Base-by-base conservation (phyloP, 64 coral and sea anemone species). In the Orbicella faveolata region DNA sequence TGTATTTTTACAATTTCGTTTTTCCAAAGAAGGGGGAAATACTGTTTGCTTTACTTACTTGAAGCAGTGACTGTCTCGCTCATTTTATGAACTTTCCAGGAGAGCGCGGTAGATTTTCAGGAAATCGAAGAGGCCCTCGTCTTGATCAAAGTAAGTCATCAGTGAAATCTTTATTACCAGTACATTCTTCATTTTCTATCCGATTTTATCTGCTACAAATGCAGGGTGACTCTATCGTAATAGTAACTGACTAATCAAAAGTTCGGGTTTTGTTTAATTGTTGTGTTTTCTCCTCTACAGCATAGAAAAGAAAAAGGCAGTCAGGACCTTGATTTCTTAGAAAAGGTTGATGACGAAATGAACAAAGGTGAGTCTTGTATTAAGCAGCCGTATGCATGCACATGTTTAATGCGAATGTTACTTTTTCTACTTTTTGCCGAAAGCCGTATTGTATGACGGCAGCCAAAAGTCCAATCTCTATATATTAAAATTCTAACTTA, bases 251-350 rank as follows among this genome's bases (percentile, higher is more conserved):
- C 13, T 59, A 9, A 59, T 59, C 15, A 0, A 6, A 59, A 59
- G 55, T 16, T 59, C 55, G 9, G 1, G 12, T 59, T 57, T 59
- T 59, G 15, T 15, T 59, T 59, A 48, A 48, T 6, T 35, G 26
- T 1, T 17, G 2, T 63, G 23, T 73, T 23, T 14, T 77, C 54
- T 23, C 20, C 61, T 75, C n/a, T 10, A 26, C 84, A 92, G 90
- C 90, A 92, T 65, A 87, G 94, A 64, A 99, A 99, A 89, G 97
- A 99, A 87, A 77, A 93, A 83, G 94, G 97, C 57, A 99, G 94
- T 34, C 97, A 99, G 77, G 94, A 99, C 44, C 65, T 99, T 62
- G 97, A 99, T 80, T 99, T 99, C 89, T 88, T 99, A 63, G 97
- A 99, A 75, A 99, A 92, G 77, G 97, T 99, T 26, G 97, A 99